phyloP scores from a whole-genome alignment of 2,113 vertebrate species.

The Dinomys branickii region DNA sequence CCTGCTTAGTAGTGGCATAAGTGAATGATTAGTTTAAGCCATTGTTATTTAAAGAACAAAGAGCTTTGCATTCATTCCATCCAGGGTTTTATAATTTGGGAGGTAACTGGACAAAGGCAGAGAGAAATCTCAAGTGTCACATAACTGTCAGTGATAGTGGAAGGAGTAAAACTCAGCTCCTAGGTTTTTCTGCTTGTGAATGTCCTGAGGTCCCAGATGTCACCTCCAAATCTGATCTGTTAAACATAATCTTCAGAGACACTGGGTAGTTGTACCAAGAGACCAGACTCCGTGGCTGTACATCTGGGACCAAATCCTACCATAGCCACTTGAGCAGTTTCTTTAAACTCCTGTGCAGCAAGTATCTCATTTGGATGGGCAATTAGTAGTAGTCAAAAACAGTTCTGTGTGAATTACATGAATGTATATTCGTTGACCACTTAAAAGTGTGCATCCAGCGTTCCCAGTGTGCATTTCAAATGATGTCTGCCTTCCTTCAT shows the following conservation, averaged over 20 bases:
- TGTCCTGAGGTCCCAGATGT: background rate
- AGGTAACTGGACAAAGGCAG: background rate
- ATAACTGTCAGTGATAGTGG: background rate
- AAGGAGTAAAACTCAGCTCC: background rate
- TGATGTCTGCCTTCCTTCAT: background rate
- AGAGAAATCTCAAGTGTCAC: background rate
- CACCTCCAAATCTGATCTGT: background rate
- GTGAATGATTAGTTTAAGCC: background rate
- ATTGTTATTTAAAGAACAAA: constrained; percentile 37
- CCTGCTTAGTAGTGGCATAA: background rate
- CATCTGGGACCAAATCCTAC: background rate
- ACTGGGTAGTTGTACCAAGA: background rate
- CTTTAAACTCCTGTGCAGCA: background rate
- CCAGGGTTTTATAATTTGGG: background rate
- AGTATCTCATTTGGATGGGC: background rate
- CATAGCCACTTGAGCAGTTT: background rate
- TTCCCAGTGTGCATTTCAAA: background rate
- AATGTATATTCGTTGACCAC: background rate
- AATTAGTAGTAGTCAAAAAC: background rate
- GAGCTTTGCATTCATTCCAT: background rate
- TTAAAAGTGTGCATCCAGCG: background rate
- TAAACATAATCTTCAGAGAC: background rate
- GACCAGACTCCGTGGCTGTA: background rate
- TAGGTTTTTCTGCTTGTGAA: background rate
- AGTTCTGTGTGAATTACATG: background rate